Conservation (phyloP, 2,113 vertebrate genomes). For the Pelecanoides urinatrix region DNA sequence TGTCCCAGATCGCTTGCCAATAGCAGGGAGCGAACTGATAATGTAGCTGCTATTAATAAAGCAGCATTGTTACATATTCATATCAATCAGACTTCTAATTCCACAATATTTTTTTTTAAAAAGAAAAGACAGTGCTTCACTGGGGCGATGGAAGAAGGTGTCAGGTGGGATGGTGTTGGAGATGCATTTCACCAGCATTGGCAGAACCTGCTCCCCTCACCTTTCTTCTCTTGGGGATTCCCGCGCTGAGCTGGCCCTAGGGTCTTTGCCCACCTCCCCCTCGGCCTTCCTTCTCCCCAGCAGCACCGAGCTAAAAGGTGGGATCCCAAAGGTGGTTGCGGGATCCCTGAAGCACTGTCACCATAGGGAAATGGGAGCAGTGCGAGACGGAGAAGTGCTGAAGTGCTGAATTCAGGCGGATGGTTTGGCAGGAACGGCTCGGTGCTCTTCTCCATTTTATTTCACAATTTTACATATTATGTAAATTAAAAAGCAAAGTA, state of each 20-base stretch:
- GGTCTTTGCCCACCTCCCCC: not conserved
- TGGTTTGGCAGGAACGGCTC: not conserved
- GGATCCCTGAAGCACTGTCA: not conserved
- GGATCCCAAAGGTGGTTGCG: not conserved
- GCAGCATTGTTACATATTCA: conserved; percentile 52
- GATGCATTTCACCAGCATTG: not conserved
- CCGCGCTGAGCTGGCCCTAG: not conserved
- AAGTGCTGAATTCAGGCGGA: not conserved
- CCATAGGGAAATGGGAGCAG: not conserved
- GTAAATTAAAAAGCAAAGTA: conserved; percentile 21
- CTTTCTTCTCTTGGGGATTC: not conserved
- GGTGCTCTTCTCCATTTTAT: not conserved
- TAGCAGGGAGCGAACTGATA: conserved; percentile 51
- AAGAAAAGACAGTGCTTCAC: not conserved
- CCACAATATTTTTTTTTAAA: not conserved
- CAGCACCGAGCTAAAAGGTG: not conserved
- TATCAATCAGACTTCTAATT: conserved; percentile 58
- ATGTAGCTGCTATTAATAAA: conserved; percentile 69
- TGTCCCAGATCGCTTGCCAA: conserved; percentile 58
- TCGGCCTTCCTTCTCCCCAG: not conserved
- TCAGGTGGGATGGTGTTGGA: not conserved
- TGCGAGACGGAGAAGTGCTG: not conserved
- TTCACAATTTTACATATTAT: conserved; percentile 5
- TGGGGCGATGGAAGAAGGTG: not conserved
- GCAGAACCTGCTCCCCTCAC: not conserved